These are phyloP conservation scores for Trichopria drosophilae DNA, from an alignment of 2,888 invertebrate genomes.

Conservation along the genomic window DNA sequence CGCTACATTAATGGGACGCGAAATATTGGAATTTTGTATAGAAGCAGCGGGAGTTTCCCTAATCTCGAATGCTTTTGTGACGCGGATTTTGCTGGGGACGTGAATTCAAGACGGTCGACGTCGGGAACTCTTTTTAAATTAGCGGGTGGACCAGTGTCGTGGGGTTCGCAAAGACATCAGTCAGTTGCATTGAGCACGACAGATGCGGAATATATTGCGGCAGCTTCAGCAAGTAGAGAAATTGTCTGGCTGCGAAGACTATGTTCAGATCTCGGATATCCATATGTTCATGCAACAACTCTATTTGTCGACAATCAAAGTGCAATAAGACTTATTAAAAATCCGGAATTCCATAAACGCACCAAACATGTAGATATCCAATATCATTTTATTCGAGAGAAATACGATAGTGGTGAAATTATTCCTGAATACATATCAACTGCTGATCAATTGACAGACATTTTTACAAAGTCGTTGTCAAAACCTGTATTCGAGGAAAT, in stretches of 20 bases:
- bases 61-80: no score
- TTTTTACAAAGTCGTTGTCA: no score
- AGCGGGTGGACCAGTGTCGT: neutral
- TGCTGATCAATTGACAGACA: no score
- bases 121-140: neutral
- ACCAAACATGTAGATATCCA: no score
- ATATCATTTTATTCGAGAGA: slow-evolving; percentile 4
- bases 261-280: neutral
- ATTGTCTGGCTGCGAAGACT: slow-evolving; percentile 10
- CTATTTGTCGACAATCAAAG: no score
- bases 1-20: no score
- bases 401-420: neutral
- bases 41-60: no score
- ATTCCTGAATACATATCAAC: no score
- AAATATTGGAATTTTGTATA: no score
- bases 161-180: slow-evolving; percentile 4
- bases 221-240: slow-evolving; percentile 4
- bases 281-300: neutral
- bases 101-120: slow-evolving; percentile 1
- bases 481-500: no score
- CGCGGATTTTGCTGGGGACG: neutral
- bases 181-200: slow-evolving; percentile 5
- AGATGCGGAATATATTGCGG: slow-evolving; percentile 4
- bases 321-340: neutral
- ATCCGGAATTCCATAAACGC: slow-evolving; percentile 2